These are phyloP conservation scores for Dendroctonus ponderosae DNA, from an alignment of 1,140 invertebrate genomes.

Conservation along the genomic window DNA sequence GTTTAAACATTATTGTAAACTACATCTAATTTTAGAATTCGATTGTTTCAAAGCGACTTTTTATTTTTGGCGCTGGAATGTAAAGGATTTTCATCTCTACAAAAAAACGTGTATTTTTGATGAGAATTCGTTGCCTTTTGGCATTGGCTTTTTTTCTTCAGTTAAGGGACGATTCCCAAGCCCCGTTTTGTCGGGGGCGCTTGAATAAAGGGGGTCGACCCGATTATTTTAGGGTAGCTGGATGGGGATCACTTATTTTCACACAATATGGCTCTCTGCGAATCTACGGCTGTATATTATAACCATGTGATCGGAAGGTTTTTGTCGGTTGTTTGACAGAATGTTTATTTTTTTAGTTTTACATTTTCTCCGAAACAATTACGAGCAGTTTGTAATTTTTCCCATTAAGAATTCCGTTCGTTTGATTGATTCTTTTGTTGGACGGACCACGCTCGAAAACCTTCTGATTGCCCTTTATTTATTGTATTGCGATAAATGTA, in stretches of 20 bases:
- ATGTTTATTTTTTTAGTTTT: slow-evolving; percentile 4
- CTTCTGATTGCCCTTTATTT: slow-evolving; percentile 29
- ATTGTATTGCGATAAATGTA: slow-evolving; percentile 35
- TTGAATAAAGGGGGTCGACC: slow-evolving; percentile 16
- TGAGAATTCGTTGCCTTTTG: too few species aligned
- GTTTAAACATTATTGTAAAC: background rate
- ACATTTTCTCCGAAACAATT: background rate
- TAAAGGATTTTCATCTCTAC: too few species aligned
- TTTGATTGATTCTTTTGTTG: background rate
- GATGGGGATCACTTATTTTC: slow-evolving; percentile 52
- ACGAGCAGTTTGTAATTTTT: slow-evolving; percentile 4
- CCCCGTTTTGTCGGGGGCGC: slow-evolving; percentile 5
- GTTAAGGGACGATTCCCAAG: background rate
- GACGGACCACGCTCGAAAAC: slow-evolving; percentile 7
- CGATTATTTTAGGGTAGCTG: slow-evolving; percentile 50
- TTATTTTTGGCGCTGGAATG: too few species aligned
- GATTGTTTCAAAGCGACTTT: too few species aligned
- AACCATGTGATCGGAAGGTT: slow-evolving; percentile 31
- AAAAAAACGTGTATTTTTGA: too few species aligned
- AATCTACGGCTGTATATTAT: slow-evolving; percentile 51
- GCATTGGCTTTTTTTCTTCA: too few species aligned
- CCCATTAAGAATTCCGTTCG: background rate
- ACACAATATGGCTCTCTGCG: slow-evolving; percentile 49
- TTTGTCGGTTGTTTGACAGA: slow-evolving; percentile 6
- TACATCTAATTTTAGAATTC: too few species aligned